Evolutionary conservation across 2,113 vertebrate species (phyloP), one percentile per base, ranked within the genome.

Genomic region (Aix galericulata): DNA sequence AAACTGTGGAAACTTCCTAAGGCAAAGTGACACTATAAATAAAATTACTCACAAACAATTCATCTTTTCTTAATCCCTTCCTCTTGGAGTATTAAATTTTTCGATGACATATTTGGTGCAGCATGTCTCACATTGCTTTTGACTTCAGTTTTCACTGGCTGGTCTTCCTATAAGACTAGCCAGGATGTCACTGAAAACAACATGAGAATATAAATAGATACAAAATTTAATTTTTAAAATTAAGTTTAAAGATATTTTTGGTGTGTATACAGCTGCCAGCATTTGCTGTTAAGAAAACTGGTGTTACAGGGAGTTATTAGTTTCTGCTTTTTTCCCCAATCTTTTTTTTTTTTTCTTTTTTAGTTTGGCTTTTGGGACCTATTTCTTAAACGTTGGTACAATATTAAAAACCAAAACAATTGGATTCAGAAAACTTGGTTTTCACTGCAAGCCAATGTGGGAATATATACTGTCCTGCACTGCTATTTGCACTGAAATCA

Each of bases 1-100:
- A 84, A 90, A 79, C 69, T 88, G 9, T 75, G 76, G 52, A 84
- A 91, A 82, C 26, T 83, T 90, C 62, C 58, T 1, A 2, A 82
- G 80, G 73, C 73, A 79, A 89, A 91, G 82, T 55, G 42, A 77
- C 73, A n/a, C 84, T 69, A n/a, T 94, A 93, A 95, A 90, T 94
- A 95, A 91, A 90, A 88, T 91, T 83, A 82, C 88, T 90, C 83
- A 77, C 71, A 88, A 90, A 46, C 76, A 78, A 91, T 88, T 90
- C 16, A 60, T 93, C 64, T 90, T 81, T 36, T 93, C 64, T 75
- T 95, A 90, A 95, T 82, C 66, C 48, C 9, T 78, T 90, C 38
- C 38, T 90, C 85, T 74, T 5, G 0, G 56, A 64, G 34, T 78
- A 60, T 68, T 93, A 68, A 93, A 69, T 88, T 88, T 22, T 88